A percentile compares a stretch with the other conserved stretches of the same genome.
Evolutionary conservation across 2,113 vertebrate species (phyloP).

Genomic region (Ictidomys tridecemlineatus): DNA sequence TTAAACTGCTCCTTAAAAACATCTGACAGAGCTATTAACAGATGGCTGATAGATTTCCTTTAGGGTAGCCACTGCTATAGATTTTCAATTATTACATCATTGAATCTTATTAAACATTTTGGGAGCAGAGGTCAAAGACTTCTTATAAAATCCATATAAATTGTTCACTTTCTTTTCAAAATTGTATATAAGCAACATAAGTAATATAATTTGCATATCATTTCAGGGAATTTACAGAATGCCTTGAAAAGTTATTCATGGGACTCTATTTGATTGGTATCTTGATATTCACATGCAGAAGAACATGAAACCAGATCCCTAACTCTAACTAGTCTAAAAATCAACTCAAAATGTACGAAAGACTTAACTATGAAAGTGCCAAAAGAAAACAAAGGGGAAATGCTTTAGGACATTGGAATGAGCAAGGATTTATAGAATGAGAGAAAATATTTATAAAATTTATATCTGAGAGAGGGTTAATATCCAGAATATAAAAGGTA

Average conservation of each 20-base stretch:
- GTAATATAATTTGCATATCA: constrained; percentile 4
- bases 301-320: background rate
- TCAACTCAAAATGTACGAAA: background rate
- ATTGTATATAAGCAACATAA: background rate
- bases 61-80: background rate
- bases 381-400: background rate
- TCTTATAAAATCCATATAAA: constrained; percentile 48
- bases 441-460: background rate
- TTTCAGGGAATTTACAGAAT: background rate
- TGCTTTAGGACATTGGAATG: background rate
- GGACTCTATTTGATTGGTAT: background rate
- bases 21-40: constrained; percentile 43
- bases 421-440: background rate
- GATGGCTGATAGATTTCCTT: constrained; percentile 35
- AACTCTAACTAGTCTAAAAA: background rate
- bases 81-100: constrained; percentile 17
- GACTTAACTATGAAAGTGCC: background rate
- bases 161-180: constrained; percentile 37
- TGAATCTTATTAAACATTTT: constrained; percentile 12
- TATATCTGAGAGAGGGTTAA: background rate
- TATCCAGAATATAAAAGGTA: background rate
- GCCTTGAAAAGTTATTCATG: constrained; percentile 13
- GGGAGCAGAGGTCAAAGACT: background rate
- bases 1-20: constrained; percentile 65
- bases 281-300: background rate